phyloP scores from a whole-genome alignment of 2,797 vertebrate genomes.

The Uromys caudimaculatus region DNA sequence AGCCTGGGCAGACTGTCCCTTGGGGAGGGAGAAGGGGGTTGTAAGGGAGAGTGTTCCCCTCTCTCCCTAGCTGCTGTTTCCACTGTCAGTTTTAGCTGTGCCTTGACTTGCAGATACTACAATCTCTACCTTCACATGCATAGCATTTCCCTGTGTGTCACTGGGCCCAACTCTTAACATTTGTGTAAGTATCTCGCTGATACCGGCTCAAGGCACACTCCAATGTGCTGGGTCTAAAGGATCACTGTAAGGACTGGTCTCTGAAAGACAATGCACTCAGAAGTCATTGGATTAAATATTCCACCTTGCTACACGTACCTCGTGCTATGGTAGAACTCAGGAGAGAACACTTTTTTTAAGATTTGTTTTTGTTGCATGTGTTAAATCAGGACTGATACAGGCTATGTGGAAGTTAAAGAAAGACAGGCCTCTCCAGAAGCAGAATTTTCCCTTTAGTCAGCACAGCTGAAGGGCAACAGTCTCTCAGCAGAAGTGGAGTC shows the following conservation, averaged over 20 bases:
- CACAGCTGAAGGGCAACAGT: too few relatives aligned
- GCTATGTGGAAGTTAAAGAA: not conserved
- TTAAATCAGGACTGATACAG: not conserved
- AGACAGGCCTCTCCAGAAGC: not conserved
- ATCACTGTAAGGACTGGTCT: not conserved
- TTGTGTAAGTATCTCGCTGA: not conserved
- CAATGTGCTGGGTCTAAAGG: not conserved
- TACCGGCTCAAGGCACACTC: not conserved
- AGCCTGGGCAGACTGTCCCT: not conserved
- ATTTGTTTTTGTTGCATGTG: not conserved
- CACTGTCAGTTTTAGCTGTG: not conserved
- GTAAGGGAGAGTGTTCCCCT: not conserved
- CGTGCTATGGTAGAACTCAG: not conserved
- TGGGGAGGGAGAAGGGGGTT: too few relatives aligned
- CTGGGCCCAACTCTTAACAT: not conserved
- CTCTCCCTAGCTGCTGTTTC: not conserved
- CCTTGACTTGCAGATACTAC: not conserved
- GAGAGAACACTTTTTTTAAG: not conserved
- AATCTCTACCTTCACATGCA: not conserved
- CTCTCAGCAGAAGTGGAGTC: not conserved
- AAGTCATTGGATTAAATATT: not conserved
- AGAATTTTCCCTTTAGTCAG: not conserved
- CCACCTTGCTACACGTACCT: not conserved
- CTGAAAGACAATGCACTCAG: not conserved
- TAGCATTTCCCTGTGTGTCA: not conserved